Percentiles rank a stretch among this genome's conserved stretches.
Evolutionary conservation across 1,140 invertebrate species (phyloP).

Genomic region (Scaptomyza montana): DNA sequence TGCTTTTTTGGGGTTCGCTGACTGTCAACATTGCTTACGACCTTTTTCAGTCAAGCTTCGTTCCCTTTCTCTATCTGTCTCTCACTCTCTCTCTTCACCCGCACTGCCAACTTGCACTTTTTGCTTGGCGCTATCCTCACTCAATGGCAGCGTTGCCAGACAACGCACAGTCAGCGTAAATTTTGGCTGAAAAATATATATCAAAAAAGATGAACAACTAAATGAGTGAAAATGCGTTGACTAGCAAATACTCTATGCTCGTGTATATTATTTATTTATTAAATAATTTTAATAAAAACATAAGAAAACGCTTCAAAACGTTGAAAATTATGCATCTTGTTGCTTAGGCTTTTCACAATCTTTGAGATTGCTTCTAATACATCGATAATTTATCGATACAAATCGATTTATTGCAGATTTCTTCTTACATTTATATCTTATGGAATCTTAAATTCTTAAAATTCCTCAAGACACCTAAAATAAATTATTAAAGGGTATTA

Average conservation of each 20-base stretch:
- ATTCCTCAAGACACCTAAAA: too few species aligned
- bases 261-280: too few species aligned
- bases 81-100: neutral
- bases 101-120: slow-evolving; percentile 47
- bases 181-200: slow-evolving; percentile 7
- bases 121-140: slow-evolving; percentile 5
- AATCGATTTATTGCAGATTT: too few species aligned
- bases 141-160: slow-evolving; percentile 62
- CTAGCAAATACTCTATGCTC: neutral
- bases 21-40: slow-evolving; percentile 63
- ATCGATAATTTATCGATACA: too few species aligned
- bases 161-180: slow-evolving; percentile 68
- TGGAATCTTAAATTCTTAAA: too few species aligned
- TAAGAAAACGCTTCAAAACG: too few species aligned
- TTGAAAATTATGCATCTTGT: too few species aligned
- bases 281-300: too few species aligned
- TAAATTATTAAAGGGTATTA: too few species aligned
- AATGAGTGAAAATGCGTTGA: neutral
- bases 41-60: neutral
- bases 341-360: too few species aligned
- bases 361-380: too few species aligned
- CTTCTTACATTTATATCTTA: too few species aligned
- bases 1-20: slow-evolving; percentile 65
- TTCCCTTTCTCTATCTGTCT: slow-evolving; percentile 2
- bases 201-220: neutral